Conservation (phyloP, 2,888 invertebrate genomes). For the Melolontha melolontha region DNA sequence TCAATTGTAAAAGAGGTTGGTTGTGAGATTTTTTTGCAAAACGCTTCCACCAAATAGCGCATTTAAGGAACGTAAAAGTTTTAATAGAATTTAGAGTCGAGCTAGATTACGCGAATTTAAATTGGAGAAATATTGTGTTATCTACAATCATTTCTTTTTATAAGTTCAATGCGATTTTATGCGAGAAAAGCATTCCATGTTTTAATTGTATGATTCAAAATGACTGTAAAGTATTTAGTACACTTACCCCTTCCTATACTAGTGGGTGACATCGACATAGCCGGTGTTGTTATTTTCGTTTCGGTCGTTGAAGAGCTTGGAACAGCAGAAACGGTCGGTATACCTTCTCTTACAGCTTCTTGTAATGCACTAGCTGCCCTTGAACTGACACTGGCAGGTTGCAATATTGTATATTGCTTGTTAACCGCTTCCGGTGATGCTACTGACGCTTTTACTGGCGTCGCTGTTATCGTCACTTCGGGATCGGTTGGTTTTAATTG, state of each 20-base stretch:
- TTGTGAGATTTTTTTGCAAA: too few relatives aligned
- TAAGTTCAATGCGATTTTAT: too few relatives aligned
- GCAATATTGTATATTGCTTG: constrained; percentile 89
- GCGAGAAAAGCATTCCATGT: too few relatives aligned
- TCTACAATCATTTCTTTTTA: too few relatives aligned
- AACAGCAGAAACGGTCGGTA: constrained; percentile 72
- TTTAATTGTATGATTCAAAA: too few relatives aligned
- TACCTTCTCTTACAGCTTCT: constrained; percentile 76
- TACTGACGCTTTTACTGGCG: constrained; percentile 50
- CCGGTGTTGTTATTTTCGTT: constrained; percentile 54
- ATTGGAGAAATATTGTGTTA: too few relatives aligned
- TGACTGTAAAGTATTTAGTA: too few relatives aligned
- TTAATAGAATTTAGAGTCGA: too few relatives aligned
- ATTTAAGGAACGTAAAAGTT: too few relatives aligned
- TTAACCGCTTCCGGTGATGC: constrained; percentile 67
- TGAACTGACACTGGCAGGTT: constrained; percentile 85
- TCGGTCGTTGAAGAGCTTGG: constrained; percentile 60
- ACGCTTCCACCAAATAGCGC: too few relatives aligned
- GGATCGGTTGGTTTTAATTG: constrained; percentile 61
- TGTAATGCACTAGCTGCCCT: constrained; percentile 85
- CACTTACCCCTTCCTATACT: constrained; percentile 83
- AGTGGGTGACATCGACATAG: constrained; percentile 75
- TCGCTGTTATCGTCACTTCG: constrained; percentile 33
- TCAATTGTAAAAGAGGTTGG: too few relatives aligned
- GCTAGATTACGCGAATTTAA: too few relatives aligned